Percentiles rank a stretch among this genome's conserved stretches.
Conservation (phyloP, 2,888 invertebrate species). For the Carpatolechia fugitivella region DNA sequence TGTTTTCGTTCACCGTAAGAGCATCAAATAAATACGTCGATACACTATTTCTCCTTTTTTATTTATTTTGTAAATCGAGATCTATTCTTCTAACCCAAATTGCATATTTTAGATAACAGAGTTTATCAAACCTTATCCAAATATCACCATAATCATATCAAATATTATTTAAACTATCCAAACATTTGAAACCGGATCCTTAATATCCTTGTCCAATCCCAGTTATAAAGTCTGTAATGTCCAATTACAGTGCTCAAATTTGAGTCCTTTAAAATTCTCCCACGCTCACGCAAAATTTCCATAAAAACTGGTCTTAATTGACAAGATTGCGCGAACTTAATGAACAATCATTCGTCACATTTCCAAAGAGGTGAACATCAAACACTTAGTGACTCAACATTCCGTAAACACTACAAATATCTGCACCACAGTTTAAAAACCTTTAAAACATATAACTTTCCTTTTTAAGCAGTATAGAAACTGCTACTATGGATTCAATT, state of each 20-base stretch:
- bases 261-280: conserved; percentile 14
- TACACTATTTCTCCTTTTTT: too few species aligned
- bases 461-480: neutral
- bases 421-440: conserved; percentile 1
- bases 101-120: too few species aligned
- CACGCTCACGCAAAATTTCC: conserved; percentile 15
- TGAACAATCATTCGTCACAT: conserved; percentile 17
- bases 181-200: too few species aligned
- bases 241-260: too few species aligned
- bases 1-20: too few species aligned
- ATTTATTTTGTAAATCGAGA: too few species aligned
- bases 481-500: neutral
- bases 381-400: conserved; percentile 18
- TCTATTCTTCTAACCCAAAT: too few species aligned
- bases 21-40: too few species aligned
- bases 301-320: conserved; percentile 20
- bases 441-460: neutral
- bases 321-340: conserved; percentile 21
- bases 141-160: neutral
- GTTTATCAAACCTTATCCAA: too few species aligned
- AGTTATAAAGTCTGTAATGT: too few species aligned
- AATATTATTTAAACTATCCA: neutral
- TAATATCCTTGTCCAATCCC: too few species aligned
- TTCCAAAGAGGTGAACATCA: conserved; percentile 18
- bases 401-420: neutral